These are phyloP conservation scores for Microcaecilia unicolor DNA, from an alignment of 2,797 vertebrate species.

Conservation along the genomic window DNA sequence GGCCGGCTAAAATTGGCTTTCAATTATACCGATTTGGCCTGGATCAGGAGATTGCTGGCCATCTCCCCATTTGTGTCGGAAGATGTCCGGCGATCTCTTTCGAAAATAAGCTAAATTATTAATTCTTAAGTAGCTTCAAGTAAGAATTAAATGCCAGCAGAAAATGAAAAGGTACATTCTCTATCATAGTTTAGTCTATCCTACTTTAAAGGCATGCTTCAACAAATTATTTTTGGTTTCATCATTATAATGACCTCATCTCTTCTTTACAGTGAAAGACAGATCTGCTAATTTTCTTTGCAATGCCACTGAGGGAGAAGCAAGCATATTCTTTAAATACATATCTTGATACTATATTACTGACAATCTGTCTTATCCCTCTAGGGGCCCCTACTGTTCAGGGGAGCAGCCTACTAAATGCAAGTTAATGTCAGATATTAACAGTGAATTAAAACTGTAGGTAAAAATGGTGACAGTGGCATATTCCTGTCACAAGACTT, in stretches of 20 bases:
- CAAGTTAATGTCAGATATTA: constrained; percentile 57
- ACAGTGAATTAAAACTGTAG: constrained; percentile 67
- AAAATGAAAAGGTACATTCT: too few species aligned
- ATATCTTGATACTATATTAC: constrained; percentile 5
- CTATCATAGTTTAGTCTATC: too few species aligned
- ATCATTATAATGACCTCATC: neutral
- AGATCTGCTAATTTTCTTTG: constrained; percentile 26
- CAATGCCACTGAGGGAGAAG: neutral
- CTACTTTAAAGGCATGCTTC: constrained; percentile 5
- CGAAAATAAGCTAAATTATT: too few species aligned
- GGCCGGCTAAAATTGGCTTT: too few species aligned
- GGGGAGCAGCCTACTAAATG: constrained; percentile 31
- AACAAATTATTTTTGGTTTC: constrained; percentile 3
- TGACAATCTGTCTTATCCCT: constrained; percentile 7
- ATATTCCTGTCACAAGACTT: constrained; percentile 53
- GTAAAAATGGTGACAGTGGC: constrained; percentile 55
- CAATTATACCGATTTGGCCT: too few species aligned
- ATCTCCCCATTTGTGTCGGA: too few species aligned
- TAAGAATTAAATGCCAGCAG: too few species aligned
- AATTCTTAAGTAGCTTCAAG: too few species aligned
- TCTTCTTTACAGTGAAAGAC: constrained; percentile 15
- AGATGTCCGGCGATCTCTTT: too few species aligned
- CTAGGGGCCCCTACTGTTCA: constrained; percentile 24
- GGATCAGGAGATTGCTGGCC: too few species aligned
- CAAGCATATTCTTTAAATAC: neutral